Base-by-base conservation (phyloP, 2,888 invertebrate genomes). In the Argyresthia albistria region DNA sequence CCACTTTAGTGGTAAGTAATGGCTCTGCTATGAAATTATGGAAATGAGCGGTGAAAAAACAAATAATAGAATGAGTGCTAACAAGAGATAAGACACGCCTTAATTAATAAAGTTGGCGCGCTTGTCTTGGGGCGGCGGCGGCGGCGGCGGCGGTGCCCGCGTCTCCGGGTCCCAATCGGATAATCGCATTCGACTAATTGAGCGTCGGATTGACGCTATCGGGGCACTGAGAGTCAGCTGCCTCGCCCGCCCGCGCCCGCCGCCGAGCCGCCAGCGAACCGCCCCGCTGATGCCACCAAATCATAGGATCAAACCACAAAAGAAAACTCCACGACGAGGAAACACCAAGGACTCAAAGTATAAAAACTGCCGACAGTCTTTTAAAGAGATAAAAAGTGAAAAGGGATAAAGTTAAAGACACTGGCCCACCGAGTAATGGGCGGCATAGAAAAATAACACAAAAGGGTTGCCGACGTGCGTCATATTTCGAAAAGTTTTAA, bases 11-110 rank as follows among this genome's bases (percentile, higher is more conserved):
- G 72, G 77, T 78, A 78, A 81, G 80, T 82, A 82, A 84, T 86
- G 81, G 80, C 72, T 74, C 76, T 75, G 73, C 77, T 76, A 84
- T 84, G 83, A 84, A 82, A 86, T 84, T 87, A 87, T 87, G 87
- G 79, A 86, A 87, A 87, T 87, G 81, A 86, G 82, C 83, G 81
- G 80, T 80, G 79, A 84, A 82, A 86, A 87, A 83, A 87, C 86
- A 87, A 87, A 87, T 87, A 87, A 86, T 80, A 84, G 83, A 87
- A 87, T 80, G 87, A 87, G 87, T 87, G 87, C 84, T 86, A 84
- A 86, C 86, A 86, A 84, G 86, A 84, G 87, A 87, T 87, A 87
- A 87, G 86, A 87, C 87, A 82, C 77, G 82, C 81, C 84, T 86
- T 87, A 87, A 87, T 87, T 86, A 87, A 87, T 87, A 87, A 87